A percentile compares a stretch with the other conserved stretches of the same genome.
Conservation (phyloP, 1,140 invertebrate species). For the Platyscapa corneri region DNA sequence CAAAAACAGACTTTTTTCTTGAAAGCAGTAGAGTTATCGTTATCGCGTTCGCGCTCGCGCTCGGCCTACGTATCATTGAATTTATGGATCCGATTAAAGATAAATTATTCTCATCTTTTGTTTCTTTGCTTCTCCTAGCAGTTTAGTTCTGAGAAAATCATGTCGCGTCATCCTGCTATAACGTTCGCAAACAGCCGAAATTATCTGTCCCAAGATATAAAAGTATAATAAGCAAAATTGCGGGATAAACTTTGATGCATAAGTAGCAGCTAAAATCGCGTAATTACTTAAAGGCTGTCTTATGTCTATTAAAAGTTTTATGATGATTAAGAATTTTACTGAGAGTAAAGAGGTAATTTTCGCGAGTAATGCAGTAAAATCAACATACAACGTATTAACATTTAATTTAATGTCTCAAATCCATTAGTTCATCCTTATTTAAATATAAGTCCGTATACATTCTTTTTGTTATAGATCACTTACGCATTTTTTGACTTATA, state of each 20-base stretch:
- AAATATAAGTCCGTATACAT: slow-evolving; percentile 59
- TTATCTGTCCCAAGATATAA: neutral
- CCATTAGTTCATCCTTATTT: slow-evolving; percentile 59
- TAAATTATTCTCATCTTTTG: neutral
- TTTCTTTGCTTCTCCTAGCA: too few species aligned
- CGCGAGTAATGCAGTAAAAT: slow-evolving; percentile 53
- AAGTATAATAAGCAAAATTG: slow-evolving; percentile 24
- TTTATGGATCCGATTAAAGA: slow-evolving; percentile 19
- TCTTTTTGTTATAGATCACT: slow-evolving; percentile 54
- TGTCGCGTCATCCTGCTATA: neutral
- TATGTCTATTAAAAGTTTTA: slow-evolving; percentile 39
- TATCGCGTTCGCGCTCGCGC: slow-evolving; percentile 54
- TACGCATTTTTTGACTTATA: neutral
- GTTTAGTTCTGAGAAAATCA: neutral
- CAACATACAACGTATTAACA: slow-evolving; percentile 58
- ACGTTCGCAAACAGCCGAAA: neutral
- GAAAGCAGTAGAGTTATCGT: slow-evolving; percentile 56
- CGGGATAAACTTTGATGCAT: slow-evolving; percentile 22
- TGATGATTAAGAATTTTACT: slow-evolving; percentile 22
- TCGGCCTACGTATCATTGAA: slow-evolving; percentile 59
- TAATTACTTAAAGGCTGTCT: slow-evolving; percentile 10
- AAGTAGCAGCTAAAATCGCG: slow-evolving; percentile 26
- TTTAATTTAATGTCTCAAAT: slow-evolving; percentile 64
- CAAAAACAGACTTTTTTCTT: slow-evolving; percentile 54
- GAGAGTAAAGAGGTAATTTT: neutral